Evolutionary conservation across 53 echinoderm and acorn worm genomes (phyloP), one percentile per base, ranked within the genome.

Genomic region (Holothuria scabra): DNA sequence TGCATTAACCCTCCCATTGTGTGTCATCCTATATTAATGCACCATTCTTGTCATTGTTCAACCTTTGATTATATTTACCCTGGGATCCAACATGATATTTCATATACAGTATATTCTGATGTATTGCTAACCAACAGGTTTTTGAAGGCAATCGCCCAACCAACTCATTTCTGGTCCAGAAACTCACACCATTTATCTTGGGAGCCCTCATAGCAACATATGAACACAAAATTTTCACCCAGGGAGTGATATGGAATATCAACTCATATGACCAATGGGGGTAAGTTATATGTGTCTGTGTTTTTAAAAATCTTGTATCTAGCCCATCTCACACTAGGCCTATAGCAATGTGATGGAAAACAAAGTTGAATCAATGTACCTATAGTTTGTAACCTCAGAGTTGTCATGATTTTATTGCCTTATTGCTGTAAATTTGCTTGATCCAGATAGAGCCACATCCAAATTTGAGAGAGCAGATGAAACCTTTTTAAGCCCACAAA

Each of bases 221-320:
- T 75, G 97, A 97, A 70, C 97, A 97, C 69, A 97, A 97, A 92
- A 97, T 97, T 76, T 97, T 97, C 85, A 97, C 94, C 26, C 97
- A 97, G 70, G 97, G 97, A 57, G 87, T 89, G 74, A 94, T 97
- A 32, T 97, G 97, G 97, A 87, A 94, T 30, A 97, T 97, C 89
- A 92, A 92, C 86, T 97, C 97, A 60, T 96, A 88, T 88, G 97
- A 96, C 60, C 97, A 96, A 84, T 94, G 93, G 93, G 97, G 94
- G 97, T 96, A 88, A 94, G 97, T 85, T 52, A 14, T 30, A 12
- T 20, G n/a, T n/a, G n/a, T n/a, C n/a, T n/a, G n/a, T n/a, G n/a
- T n/a, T n/a, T n/a, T n/a, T n/a, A n/a, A n/a, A n/a, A n/a, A n/a
- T n/a, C n/a, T 12, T 63, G 4, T 30, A 18, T 25, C 12, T 23